Conservation (phyloP, 2,888 invertebrate species). For the Hedya salicella region DNA sequence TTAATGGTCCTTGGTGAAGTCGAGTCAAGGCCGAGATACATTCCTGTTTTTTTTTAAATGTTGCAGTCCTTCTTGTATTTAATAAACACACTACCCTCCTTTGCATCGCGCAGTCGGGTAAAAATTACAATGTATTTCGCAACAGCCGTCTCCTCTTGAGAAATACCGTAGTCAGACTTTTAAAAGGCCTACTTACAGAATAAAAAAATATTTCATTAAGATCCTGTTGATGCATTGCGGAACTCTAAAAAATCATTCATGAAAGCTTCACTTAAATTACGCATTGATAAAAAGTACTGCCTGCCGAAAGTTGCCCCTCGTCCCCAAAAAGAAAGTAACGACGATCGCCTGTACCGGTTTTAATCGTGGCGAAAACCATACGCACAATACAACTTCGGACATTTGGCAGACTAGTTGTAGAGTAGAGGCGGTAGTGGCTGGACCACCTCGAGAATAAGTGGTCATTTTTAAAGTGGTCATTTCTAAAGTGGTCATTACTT, state of each 20-base stretch:
- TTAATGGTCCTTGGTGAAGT: too few species aligned
- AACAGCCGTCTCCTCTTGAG: too few species aligned
- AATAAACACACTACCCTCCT: too few species aligned
- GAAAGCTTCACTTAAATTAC: background rate
- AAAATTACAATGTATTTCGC: too few species aligned
- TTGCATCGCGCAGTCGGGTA: too few species aligned
- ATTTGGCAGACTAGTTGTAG: background rate
- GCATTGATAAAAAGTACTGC: slow-evolving; percentile 12
- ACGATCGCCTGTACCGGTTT: slow-evolving; percentile 6
- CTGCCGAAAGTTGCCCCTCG: background rate
- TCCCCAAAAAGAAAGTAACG: background rate
- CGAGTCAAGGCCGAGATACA: too few species aligned
- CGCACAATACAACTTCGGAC: background rate
- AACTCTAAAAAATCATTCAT: background rate
- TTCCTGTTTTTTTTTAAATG: too few species aligned
- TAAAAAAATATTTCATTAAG: too few species aligned
- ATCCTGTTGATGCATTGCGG: too few species aligned
- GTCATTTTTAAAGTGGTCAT: background rate
- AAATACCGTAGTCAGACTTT: too few species aligned
- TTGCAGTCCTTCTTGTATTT: too few species aligned
- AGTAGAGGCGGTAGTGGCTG: background rate
- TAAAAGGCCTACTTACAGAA: too few species aligned
- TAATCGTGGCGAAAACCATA: background rate
- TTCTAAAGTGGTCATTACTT: slow-evolving; percentile 5
- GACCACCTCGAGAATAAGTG: background rate